phyloP scores from a whole-genome alignment of 2,113 vertebrate species.

The Myiozetetes cayanensis region DNA sequence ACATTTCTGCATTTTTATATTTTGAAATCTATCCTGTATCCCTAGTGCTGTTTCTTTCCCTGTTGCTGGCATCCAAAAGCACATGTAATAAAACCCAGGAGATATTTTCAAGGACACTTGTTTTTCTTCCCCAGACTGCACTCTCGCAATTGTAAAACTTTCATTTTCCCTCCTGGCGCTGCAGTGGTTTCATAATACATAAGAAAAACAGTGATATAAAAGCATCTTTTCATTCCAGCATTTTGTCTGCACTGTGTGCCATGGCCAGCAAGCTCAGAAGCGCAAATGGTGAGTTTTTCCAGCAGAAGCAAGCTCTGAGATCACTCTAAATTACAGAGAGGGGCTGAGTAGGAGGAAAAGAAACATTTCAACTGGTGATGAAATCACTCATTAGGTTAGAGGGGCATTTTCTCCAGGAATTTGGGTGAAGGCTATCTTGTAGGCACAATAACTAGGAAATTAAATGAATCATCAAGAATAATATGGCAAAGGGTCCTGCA shows the following conservation, averaged over 20 bases:
- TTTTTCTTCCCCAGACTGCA: slow-evolving; percentile 1
- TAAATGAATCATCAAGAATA: slow-evolving; percentile 40
- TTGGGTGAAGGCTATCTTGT: slow-evolving; percentile 30
- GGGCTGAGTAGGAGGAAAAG: not conserved
- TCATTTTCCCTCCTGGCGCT: not conserved
- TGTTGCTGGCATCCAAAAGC: not conserved
- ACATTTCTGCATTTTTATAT: not conserved
- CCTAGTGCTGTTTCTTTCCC: not conserved
- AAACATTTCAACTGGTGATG: slow-evolving; percentile 26
- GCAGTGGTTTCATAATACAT: not conserved
- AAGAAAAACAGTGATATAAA: slow-evolving; percentile 1
- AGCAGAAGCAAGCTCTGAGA: not conserved
- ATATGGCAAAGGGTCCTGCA: not conserved
- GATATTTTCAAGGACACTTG: slow-evolving; percentile 38
- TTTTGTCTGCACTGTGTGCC: not conserved
- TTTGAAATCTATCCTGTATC: not conserved
- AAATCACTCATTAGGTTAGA: slow-evolving; percentile 40
- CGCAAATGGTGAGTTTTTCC: not conserved
- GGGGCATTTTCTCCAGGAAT: slow-evolving; percentile 24
- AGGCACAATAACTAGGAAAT: slow-evolving; percentile 51
- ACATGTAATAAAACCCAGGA: slow-evolving; percentile 1
- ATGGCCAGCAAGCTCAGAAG: not conserved
- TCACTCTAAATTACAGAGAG: not conserved
- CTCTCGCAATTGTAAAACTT: slow-evolving; percentile 24
- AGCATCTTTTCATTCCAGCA: slow-evolving; percentile 6